Base-by-base conservation (phyloP, 2,113 vertebrate genomes). In the Sturnira hondurensis region DNA sequence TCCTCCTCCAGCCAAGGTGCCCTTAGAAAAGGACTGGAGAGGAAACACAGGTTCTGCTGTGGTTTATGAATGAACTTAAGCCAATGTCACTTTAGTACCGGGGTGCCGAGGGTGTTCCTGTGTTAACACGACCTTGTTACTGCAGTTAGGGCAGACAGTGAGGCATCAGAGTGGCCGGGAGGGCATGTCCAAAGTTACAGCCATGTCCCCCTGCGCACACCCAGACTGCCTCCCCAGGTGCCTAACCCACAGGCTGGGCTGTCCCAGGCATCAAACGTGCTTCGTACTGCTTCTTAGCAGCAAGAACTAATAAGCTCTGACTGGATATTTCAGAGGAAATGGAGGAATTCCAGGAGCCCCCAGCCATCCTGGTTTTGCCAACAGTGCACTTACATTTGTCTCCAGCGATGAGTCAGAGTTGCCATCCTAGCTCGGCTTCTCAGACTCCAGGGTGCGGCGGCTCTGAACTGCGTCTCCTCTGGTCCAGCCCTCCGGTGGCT, bases 1-100 rank as follows among this genome's bases (percentile, higher is more conserved):
- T 78, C 24, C 7, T 43, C 19, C 19, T 70, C 36, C 26, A n/a
- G 31, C 41, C 58, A 13, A 5, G 45, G 4, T 0, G 0, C n/a
- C 28, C 73, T 41, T 41, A 47, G 88, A 36, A 90, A 94, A 63
- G 5, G 13, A 58, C 33, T 33, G 33, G 47, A 11, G 68, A n/a
- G 26, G 38, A 76, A 24, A 5, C 7, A 2, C 43, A 11, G 54
- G 43, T 28, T 1, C 6, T 26, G 15, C 13, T 17, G 28, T 19
- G 6, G 22, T 52, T 86, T 74, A n/a, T 17, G 12, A 65, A 54
- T 33, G n/a, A 89, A 24, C 19, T 31, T 3, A 26, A 77, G 3
- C 26, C 8, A 1, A 24, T 24, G 45, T 63, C 17, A 54, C 36
- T 16, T 71, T 47, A 19, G 56, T 56, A 47, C 50, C 33, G 16